Conservation (phyloP, 2,797 vertebrate genomes). For the Bufotes viridis region DNA sequence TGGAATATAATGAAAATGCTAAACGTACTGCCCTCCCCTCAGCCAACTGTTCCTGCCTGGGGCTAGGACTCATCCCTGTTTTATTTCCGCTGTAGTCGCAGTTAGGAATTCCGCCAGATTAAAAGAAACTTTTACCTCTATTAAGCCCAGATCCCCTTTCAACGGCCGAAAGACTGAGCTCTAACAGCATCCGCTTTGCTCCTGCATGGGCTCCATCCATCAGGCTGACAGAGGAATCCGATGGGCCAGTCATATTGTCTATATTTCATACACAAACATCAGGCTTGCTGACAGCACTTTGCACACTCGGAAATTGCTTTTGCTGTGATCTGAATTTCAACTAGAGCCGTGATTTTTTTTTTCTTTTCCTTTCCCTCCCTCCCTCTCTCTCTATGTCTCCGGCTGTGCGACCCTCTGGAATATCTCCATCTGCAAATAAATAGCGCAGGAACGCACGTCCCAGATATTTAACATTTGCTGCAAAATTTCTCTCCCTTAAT, state of each 20-base stretch:
- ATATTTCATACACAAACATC: conserved; percentile 98
- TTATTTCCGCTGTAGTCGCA: conserved; percentile 67
- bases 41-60: conserved; percentile 35
- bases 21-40: not conserved
- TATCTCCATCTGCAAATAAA: conserved; percentile 74
- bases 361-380: not conserved
- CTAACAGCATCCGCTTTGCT: conserved; percentile 79
- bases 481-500: conserved; percentile 71
- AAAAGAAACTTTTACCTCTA: conserved; percentile 77
- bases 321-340: conserved; percentile 99
- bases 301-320: conserved; percentile 96
- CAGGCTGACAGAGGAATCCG: conserved; percentile 94
- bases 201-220: conserved; percentile 90
- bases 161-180: conserved; percentile 79
- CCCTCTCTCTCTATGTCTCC: conserved; percentile 74
- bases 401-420: conserved; percentile 79
- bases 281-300: conserved; percentile 96
- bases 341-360: conserved; percentile 76
- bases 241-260: conserved; percentile 92
- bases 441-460: conserved; percentile 75
- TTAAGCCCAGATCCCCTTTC: conserved; percentile 80
- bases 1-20: conserved; percentile 20
- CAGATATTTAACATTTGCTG: conserved; percentile 76
- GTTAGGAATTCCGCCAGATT: conserved; percentile 75
- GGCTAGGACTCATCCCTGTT: conserved; percentile 54